Evolutionary conservation across 2,888 invertebrate genomes (phyloP), one percentile per base, ranked within the genome.

Genomic region (Globia sparganii): DNA sequence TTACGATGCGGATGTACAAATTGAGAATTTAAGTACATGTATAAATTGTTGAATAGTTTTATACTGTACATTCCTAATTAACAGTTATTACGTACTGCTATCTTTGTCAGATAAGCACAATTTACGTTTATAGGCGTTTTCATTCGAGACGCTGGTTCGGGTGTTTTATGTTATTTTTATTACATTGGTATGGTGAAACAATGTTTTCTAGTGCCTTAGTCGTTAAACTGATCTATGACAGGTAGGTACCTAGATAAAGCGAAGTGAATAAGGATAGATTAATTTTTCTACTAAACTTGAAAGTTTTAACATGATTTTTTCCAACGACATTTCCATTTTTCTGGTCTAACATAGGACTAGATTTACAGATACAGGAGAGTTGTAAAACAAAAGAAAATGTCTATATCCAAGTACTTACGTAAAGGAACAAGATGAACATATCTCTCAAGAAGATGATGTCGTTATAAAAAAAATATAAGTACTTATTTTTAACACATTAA

Each of bases 1-100:
- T 84, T 84, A 86, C 68, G 72, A 88, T 56, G 71, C 77, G 78
- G 82, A 88, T 82, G 83, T 85, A 78, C 69, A 81, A 79, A 79
- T 88, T 85, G 79, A 59, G 76, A 77, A 78, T 78, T 73, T 74
- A 62, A 5, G 11, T 34, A 61, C 59, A 18, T 73, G 53, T 75
- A 72, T 71, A 64, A 69, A 77, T 58, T 64, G 18, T 75, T 83
- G 67, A 81, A 85, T 79, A 76, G 76, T 64, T 72, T 74, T 81
- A 72, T 77, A 82, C 71, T 18, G 31, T 67, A 67, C 59, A 77
- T 87, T 87, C 79, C 72, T 77, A 85, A 85, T 81, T 87, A 88
- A 85, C 79, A 77, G 65, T 74, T 78, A 72, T 66, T 77, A 75
- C 34, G 58, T 67, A 49, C 49, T 71, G 72, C n/a, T 86, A 78